Percentiles rank a stretch among this genome's conserved stretches.
Evolutionary conservation across 2,888 invertebrate species (phyloP).

Genomic region (Norana najaformis): DNA sequence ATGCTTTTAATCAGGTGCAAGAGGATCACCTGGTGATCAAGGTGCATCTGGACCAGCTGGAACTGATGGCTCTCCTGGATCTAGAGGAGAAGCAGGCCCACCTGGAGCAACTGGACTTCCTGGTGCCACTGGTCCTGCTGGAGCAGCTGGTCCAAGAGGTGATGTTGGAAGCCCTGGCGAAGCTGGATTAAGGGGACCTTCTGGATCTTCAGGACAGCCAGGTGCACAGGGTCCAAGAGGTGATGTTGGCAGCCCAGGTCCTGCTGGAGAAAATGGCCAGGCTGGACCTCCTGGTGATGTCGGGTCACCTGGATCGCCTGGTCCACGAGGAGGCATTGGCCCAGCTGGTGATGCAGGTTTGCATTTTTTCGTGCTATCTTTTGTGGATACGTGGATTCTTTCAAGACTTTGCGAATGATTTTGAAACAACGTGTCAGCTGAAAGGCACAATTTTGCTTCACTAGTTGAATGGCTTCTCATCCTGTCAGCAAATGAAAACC

Average conservation of each 20-base stretch:
- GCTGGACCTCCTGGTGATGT: slow-evolving; percentile 32
- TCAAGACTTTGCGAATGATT: background rate
- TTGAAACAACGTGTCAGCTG: no score
- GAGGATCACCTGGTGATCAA: slow-evolving; percentile 14
- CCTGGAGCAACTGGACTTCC: slow-evolving; percentile 38
- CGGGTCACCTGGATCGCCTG: slow-evolving; percentile 39
- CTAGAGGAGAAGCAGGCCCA: slow-evolving; percentile 38
- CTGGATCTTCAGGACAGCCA: slow-evolving; percentile 32
- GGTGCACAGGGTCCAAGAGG: slow-evolving; percentile 66
- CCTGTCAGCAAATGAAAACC: no score
- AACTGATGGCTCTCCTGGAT: slow-evolving; percentile 38
- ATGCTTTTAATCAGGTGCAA: background rate
- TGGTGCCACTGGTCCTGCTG: slow-evolving; percentile 42
- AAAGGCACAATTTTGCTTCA: no score
- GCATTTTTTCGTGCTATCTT: background rate
- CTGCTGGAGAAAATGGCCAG: slow-evolving; percentile 31
- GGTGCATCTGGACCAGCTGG: slow-evolving; percentile 40
- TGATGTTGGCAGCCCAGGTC: slow-evolving; percentile 31
- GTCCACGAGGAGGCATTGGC: slow-evolving; percentile 65
- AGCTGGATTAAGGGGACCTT: slow-evolving; percentile 33
- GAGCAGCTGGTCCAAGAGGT: slow-evolving; percentile 38
- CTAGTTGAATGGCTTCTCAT: no score
- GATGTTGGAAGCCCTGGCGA: slow-evolving; percentile 37
- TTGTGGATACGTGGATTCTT: background rate
- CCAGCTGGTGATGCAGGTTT: slow-evolving; percentile 28